A percentile compares a stretch with the other conserved stretches of the same genome.
Conservation (phyloP, 2,113 vertebrate genomes). For the Gobius niger region DNA sequence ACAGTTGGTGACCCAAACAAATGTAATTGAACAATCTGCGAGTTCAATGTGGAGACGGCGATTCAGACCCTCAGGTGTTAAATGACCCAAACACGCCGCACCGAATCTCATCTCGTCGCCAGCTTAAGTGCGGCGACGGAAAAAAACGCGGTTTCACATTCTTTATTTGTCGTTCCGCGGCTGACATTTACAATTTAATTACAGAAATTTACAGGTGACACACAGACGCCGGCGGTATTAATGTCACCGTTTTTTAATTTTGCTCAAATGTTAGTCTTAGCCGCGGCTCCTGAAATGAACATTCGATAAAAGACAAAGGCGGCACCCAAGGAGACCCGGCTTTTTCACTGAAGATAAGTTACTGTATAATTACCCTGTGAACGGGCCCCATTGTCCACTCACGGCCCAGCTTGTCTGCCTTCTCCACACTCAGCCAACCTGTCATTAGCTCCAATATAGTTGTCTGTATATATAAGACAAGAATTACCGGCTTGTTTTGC, state of each 20-base stretch:
- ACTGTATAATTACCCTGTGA: slow-evolving; percentile 31
- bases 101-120: not conserved
- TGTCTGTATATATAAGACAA: slow-evolving; percentile 47
- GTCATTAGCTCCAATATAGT: slow-evolving; percentile 73
- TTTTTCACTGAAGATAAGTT: slow-evolving; percentile 18
- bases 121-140: not conserved
- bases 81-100: not conserved
- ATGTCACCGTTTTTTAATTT: slow-evolving; percentile 25
- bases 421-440: slow-evolving; percentile 53
- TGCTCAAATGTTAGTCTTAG: slow-evolving; percentile 16
- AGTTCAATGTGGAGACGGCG: not conserved
- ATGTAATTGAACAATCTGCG: not conserved
- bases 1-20: not conserved
- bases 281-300: slow-evolving; percentile 5
- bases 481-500: not conserved
- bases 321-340: not conserved
- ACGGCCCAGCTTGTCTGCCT: slow-evolving; percentile 56
- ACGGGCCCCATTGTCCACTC: slow-evolving; percentile 38
- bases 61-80: not conserved
- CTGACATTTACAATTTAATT: slow-evolving; percentile 54
- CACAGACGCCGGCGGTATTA: slow-evolving; percentile 13
- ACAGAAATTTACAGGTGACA: slow-evolving; percentile 39
- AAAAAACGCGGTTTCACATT: slow-evolving; percentile 11
- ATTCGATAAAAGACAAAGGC: slow-evolving; percentile 12
- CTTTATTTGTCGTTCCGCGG: not conserved